Evolutionary conservation across 1,140 invertebrate genomes (phyloP).

Genomic region (Bradysia coprophila): DNA sequence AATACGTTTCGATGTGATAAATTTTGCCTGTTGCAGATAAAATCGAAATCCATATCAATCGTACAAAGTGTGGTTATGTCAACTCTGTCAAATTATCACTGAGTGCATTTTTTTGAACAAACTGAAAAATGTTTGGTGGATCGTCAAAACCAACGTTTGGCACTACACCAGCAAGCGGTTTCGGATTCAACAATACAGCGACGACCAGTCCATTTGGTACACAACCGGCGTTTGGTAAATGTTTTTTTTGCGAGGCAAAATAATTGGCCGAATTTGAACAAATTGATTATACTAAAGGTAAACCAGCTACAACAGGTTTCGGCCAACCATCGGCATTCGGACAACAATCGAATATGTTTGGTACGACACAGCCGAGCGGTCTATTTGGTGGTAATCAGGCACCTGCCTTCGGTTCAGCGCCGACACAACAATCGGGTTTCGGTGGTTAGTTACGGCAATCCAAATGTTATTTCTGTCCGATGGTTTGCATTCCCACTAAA

Average conservation of each 20-base stretch:
- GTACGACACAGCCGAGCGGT: constrained; percentile 21
- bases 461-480: too few relatives aligned
- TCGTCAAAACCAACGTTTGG: constrained; percentile 19
- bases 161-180: constrained; percentile 8
- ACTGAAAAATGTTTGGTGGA: constrained; percentile 23
- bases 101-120: too few relatives aligned
- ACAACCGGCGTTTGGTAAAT: constrained; percentile 3
- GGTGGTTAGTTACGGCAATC: too few relatives aligned
- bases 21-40: too few relatives aligned
- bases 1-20: too few relatives aligned
- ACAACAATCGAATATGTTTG: constrained; percentile 22
- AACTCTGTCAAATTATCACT: too few relatives aligned
- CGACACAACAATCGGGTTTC: constrained; percentile 25
- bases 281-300: too few relatives aligned
- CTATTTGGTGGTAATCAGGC: constrained; percentile 23
- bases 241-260: too few relatives aligned
- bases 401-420: constrained; percentile 27
- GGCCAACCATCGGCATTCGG: constrained; percentile 19
- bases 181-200: not conserved
- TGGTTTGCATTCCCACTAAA: not conserved
- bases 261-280: too few relatives aligned
- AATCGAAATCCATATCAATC: too few relatives aligned
- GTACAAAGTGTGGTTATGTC: too few relatives aligned
- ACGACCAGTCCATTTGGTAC: constrained; percentile 6
- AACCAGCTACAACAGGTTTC: constrained; percentile 12